These are phyloP conservation scores for Lonchura striata DNA, from an alignment of 2,113 vertebrate genomes.

Conservation along the genomic window DNA sequence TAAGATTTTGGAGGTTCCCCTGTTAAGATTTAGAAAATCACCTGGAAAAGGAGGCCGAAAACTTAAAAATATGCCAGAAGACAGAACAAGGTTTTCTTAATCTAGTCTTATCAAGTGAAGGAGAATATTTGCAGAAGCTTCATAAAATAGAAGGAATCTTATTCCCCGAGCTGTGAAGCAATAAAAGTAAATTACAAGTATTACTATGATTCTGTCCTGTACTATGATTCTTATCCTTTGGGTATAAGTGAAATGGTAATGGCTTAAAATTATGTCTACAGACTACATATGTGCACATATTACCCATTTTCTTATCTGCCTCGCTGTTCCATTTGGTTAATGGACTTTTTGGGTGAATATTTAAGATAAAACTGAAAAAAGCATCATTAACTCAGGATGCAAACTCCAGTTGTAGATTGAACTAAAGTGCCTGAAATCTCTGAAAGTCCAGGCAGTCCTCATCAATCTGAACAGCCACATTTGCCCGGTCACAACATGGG, in stretches of 20 bases:
- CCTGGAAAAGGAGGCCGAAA: neutral
- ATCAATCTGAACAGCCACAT: neutral
- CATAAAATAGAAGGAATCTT: neutral
- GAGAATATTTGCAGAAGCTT: neutral
- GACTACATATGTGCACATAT: too few species aligned
- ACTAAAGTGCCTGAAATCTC: neutral
- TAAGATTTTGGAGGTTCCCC: neutral
- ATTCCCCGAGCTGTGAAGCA: neutral
- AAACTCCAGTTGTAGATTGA: neutral
- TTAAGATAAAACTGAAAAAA: neutral
- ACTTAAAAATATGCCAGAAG: neutral
- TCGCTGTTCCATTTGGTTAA: neutral
- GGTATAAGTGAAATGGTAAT: neutral
- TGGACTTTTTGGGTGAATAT: neutral
- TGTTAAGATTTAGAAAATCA: neutral
- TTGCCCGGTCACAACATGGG: neutral
- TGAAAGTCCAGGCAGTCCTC: neutral
- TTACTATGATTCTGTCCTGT: neutral
- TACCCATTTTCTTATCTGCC: neutral
- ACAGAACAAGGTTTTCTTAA: neutral
- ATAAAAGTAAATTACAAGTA: neutral
- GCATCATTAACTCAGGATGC: neutral
- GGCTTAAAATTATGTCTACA: neutral
- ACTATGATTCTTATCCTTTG: neutral
- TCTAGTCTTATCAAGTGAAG: neutral